Evolutionary conservation across 2,888 invertebrate species (phyloP), one percentile per base, ranked within the genome.

Genomic region (Sphaerophoria rueppellii): DNA sequence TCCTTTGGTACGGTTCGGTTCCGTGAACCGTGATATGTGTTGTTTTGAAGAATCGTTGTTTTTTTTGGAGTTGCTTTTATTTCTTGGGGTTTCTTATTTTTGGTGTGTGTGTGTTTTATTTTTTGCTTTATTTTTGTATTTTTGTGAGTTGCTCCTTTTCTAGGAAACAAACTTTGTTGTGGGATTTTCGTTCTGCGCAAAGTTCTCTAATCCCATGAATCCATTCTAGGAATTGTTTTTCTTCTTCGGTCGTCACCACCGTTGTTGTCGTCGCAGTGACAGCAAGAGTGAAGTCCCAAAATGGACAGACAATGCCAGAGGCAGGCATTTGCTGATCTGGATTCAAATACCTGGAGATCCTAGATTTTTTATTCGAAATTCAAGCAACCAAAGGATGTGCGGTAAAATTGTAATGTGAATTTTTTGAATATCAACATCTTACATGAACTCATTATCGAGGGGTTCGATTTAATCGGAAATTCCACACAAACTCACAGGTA

Each of bases 181-280:
- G 74, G 82, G 74, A 82, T 82, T 78, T 70, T 52, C 63, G 24
- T 24, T 58, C 57, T 71, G 32, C 12, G 34, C 61, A 61, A 73
- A 70, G 48, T 61, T 82, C 80, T 81, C 79, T 83, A 80, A 83
- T 79, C 79, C 65, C 35, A 58, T 71, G 67, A 75, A 80, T 67
- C 76, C 48, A 58, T 82, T 83, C 80, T 71, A 67, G 55, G 83
- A 83, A 83, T 74, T 73, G 50, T 46, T 65, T 74, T 65, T 74
- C 50, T 61, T 32, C 11, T 61, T 6, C 55, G n/a, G n/a, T 37
- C 11, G 11, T 6, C 9, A 12, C 7, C 12, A 32, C n/a, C 24
- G 60, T 43, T 16, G 32, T 14, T 34, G 34, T 43, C 35, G 37
- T 46, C 37, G 4, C 52, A 54, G n/a, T 54, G 67, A 67, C 67